Evolutionary conservation across 2,888 invertebrate genomes (phyloP).

Genomic region (Pachliopta kotzebuea): DNA sequence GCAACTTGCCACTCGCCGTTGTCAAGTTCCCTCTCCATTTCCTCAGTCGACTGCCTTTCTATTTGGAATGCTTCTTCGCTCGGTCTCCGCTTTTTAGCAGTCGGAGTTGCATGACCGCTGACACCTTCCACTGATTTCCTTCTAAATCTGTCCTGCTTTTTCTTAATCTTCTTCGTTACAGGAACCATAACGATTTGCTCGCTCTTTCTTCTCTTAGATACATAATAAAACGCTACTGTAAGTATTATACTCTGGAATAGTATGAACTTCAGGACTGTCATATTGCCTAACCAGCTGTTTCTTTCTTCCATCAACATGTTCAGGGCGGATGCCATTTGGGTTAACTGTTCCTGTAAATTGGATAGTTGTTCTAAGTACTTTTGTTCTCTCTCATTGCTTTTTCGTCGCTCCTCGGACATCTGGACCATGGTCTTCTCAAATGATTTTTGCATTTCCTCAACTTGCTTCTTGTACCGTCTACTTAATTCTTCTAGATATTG

Average conservation of each 20-base stretch:
- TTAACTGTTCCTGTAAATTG: slow-evolving; percentile 83
- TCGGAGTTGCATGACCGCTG: slow-evolving; percentile 73
- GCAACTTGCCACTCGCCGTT: slow-evolving; percentile 72
- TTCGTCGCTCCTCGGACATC: slow-evolving; percentile 85
- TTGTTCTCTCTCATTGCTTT: slow-evolving; percentile 87
- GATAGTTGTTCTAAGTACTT: slow-evolving; percentile 89
- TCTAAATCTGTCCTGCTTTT: slow-evolving; percentile 68
- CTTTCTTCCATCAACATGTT: slow-evolving; percentile 81
- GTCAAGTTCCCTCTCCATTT: slow-evolving; percentile 74
- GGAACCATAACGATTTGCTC: slow-evolving; percentile 50
- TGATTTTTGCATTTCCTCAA: slow-evolving; percentile 95
- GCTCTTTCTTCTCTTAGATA: slow-evolving; percentile 66
- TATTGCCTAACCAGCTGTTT: slow-evolving; percentile 82
- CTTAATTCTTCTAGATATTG: slow-evolving; percentile 98
- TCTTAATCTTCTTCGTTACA: slow-evolving; percentile 56
- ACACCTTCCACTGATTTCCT: slow-evolving; percentile 85
- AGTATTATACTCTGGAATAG: slow-evolving; percentile 72
- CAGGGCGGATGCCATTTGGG: slow-evolving; percentile 81
- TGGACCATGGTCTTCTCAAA: slow-evolving; percentile 88
- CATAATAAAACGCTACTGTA: slow-evolving; percentile 72
- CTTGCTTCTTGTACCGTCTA: slow-evolving; percentile 96
- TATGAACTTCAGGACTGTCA: slow-evolving; percentile 79
- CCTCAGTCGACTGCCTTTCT: slow-evolving; percentile 80
- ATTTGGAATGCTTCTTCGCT: slow-evolving; percentile 87
- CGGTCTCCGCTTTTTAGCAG: slow-evolving; percentile 83